These are phyloP conservation scores for Elysia crispata DNA, from an alignment of 2,888 invertebrate species.

Conservation along the genomic window DNA sequence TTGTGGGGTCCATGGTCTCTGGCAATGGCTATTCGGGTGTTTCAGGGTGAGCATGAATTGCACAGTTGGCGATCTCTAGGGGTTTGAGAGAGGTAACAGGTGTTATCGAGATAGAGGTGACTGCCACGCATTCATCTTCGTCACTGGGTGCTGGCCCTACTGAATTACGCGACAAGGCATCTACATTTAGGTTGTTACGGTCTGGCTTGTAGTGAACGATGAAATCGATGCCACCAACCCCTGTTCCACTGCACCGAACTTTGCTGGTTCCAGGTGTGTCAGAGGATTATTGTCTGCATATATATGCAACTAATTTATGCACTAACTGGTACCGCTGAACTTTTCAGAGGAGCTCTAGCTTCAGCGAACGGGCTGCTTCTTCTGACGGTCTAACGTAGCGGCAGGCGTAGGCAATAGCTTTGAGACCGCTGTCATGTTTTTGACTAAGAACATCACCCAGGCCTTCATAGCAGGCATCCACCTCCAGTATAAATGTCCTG, in stretches of 20 bases:
- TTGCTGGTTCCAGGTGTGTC: slow-evolving; percentile 39
- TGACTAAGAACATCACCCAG: slow-evolving; percentile 56
- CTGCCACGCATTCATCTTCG: background rate
- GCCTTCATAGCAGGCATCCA: slow-evolving; percentile 52
- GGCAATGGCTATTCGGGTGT: no score
- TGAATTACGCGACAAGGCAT: slow-evolving; percentile 46
- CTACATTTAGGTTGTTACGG: slow-evolving; percentile 41
- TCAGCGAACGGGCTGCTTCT: slow-evolving; percentile 50
- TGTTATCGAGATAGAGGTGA: no score
- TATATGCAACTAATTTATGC: slow-evolving; percentile 48
- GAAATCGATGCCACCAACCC: slow-evolving; percentile 49
- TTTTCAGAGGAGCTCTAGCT: slow-evolving; percentile 55
- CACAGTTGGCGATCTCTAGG: no score
- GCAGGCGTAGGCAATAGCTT: slow-evolving; percentile 56
- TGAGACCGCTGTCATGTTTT: slow-evolving; percentile 44
- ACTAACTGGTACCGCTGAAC: slow-evolving; percentile 52
- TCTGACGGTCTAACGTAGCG: slow-evolving; percentile 50
- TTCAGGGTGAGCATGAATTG: no score
- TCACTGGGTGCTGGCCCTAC: background rate
- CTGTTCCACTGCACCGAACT: slow-evolving; percentile 48
- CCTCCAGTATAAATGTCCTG: slow-evolving; percentile 53
- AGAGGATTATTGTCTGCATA: slow-evolving; percentile 51
- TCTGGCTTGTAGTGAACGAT: slow-evolving; percentile 44
- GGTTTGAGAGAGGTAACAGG: background rate
- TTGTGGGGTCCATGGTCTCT: no score